Evolutionary conservation across 2,797 vertebrate species (phyloP).

Genomic region (Darevskia mixta): DNA sequence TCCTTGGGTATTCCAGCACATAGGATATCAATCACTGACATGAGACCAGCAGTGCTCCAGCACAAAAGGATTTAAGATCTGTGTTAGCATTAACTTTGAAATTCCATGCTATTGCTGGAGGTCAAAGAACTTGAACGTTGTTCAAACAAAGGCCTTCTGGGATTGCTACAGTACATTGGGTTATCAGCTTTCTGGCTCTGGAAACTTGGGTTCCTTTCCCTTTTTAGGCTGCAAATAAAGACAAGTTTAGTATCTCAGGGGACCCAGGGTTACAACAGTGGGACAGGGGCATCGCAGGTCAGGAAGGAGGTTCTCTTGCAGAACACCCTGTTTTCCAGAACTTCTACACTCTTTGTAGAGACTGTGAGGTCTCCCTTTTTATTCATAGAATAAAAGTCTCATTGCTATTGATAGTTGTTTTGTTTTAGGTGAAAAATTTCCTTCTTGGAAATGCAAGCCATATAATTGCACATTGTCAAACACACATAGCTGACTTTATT

Average conservation of each 20-base stretch:
- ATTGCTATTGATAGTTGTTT: neutral
- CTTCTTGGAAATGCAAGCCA: neutral
- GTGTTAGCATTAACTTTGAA: slow-evolving; percentile 53
- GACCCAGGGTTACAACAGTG: neutral
- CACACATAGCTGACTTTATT: slow-evolving; percentile 23
- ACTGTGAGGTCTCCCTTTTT: neutral
- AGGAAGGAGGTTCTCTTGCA: slow-evolving; percentile 4
- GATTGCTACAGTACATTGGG: slow-evolving; percentile 41
- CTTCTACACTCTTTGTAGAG: neutral
- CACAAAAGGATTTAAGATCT: slow-evolving; percentile 28
- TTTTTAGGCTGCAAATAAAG: slow-evolving; percentile 47
- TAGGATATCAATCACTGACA: slow-evolving; percentile 54
- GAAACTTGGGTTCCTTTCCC: slow-evolving; percentile 52
- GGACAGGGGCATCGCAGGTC: slow-evolving; percentile 4
- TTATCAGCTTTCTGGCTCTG: slow-evolving; percentile 65
- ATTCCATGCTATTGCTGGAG: slow-evolving; percentile 54
- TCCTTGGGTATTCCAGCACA: slow-evolving; percentile 20
- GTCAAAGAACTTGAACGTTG: slow-evolving; percentile 61
- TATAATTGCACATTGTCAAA: slow-evolving; percentile 12
- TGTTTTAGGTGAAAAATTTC: slow-evolving; percentile 12
- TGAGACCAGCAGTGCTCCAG: slow-evolving; percentile 31
- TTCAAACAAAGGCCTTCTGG: slow-evolving; percentile 48
- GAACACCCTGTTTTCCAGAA: neutral
- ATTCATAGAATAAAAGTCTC: neutral
- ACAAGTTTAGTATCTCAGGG: slow-evolving; percentile 8